A percentile compares a stretch with the other conserved stretches of the same genome.
These are phyloP conservation scores for Porphyrio hochstetteri DNA, from an alignment of 2,113 vertebrate genomes.

Conservation along the genomic window DNA sequence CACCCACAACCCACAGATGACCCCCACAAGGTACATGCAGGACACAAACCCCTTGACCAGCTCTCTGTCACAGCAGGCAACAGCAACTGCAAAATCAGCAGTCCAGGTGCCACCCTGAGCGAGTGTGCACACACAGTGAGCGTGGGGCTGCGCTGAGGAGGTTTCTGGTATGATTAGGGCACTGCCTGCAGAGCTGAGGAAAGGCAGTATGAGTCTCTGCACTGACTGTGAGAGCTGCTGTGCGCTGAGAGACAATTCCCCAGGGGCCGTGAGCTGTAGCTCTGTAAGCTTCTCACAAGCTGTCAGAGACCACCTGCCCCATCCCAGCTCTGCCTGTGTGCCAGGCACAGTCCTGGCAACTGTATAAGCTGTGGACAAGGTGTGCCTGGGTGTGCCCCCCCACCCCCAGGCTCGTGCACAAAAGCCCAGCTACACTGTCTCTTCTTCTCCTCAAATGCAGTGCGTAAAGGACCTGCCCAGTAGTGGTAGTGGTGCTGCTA, in stretches of 20 bases:
- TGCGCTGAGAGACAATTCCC: background rate
- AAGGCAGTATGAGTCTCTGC: background rate
- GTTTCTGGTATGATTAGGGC: background rate
- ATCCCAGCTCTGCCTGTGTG: background rate
- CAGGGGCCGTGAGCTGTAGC: background rate
- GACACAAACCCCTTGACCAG: background rate
- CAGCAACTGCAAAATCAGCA: background rate
- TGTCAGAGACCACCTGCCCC: fast-evolving
- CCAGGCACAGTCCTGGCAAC: background rate
- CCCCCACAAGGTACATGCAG: fast-evolving
- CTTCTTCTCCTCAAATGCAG: background rate
- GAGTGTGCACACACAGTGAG: background rate
- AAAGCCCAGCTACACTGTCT: background rate
- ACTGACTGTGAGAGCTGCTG: background rate
- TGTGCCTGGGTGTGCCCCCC: background rate
- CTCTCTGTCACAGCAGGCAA: background rate
- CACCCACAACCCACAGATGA: background rate
- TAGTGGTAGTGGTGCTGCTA: background rate
- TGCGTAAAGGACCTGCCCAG: background rate
- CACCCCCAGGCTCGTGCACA: background rate
- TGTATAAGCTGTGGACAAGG: background rate
- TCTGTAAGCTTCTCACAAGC: background rate
- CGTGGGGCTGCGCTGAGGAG: background rate
- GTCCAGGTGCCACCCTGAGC: fast-evolving
- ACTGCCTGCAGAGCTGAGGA: background rate